A percentile compares a stretch with the other conserved stretches of the same genome.
Evolutionary conservation across 2,113 vertebrate species (phyloP).

Genomic region (Peromyscus californicus): DNA sequence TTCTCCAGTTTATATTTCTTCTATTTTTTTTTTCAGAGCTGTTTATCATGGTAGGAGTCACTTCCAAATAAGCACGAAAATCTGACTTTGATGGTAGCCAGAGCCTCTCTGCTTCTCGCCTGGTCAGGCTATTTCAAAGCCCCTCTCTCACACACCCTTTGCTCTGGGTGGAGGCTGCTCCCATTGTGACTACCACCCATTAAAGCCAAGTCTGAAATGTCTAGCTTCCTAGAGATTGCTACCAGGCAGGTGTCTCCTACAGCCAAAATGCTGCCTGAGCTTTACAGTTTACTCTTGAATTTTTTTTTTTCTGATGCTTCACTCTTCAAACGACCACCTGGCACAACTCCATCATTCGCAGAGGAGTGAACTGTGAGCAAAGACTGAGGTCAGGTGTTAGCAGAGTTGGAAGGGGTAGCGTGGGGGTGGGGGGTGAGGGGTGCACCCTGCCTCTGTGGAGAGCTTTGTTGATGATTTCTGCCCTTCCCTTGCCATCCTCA

Average conservation of each 20-base stretch:
- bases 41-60: background rate
- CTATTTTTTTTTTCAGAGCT: background rate
- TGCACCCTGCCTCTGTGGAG: background rate
- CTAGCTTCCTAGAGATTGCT: conserved; percentile 22
- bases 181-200: background rate
- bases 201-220: background rate
- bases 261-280: background rate
- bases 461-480: background rate
- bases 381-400: background rate
- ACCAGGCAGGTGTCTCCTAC: background rate
- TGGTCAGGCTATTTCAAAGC: background rate
- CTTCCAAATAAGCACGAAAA: background rate
- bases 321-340: background rate
- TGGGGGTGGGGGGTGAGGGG: background rate
- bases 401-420: background rate
- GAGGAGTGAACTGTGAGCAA: background rate
- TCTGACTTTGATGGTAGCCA: background rate
- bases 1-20: background rate
- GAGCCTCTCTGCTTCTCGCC: background rate
- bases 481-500: background rate
- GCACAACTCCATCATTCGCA: background rate
- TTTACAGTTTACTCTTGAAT: background rate
- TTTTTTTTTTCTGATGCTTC: background rate
- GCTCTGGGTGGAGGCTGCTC: background rate
- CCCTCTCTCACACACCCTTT: background rate